A percentile compares a stretch with the other conserved stretches of the same genome.
These are phyloP conservation scores for Tyrannus savana DNA, from an alignment of 2,113 vertebrate genomes.

Conservation along the genomic window DNA sequence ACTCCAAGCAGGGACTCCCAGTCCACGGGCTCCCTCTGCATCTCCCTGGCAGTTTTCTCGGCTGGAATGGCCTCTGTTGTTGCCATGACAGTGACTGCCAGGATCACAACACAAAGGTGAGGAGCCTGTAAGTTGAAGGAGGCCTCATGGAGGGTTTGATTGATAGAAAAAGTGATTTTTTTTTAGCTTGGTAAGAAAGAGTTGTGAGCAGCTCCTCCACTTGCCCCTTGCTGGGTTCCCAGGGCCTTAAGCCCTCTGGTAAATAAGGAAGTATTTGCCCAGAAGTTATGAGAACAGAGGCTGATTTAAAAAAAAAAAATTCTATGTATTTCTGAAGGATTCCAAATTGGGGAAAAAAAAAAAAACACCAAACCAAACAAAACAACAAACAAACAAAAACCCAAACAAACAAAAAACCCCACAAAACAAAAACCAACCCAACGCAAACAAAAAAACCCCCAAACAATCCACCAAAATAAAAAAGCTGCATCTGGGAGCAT, in stretches of 20 bases:
- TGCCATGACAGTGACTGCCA: slow-evolving; percentile 46
- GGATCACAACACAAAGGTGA: slow-evolving; percentile 44
- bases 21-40: neutral
- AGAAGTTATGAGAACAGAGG: slow-evolving; percentile 33
- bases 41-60: neutral
- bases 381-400: neutral
- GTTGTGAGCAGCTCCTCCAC: slow-evolving; percentile 6
- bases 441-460: too few relatives aligned
- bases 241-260: slow-evolving; percentile 66
- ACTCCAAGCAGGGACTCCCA: neutral
- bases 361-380: neutral
- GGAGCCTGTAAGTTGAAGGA: slow-evolving; percentile 16
- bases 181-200: slow-evolving; percentile 19
- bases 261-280: slow-evolving; percentile 50
- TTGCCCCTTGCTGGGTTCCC: slow-evolving; percentile 70
- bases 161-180: slow-evolving; percentile 48
- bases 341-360: neutral
- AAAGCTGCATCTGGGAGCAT: neutral
- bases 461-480: neutral
- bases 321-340: neutral
- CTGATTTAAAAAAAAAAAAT: neutral
- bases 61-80: slow-evolving; percentile 20
- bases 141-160: slow-evolving; percentile 45
- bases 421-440: too few relatives aligned
- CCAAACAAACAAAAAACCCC: too few relatives aligned